These are phyloP conservation scores for Periphyllus acericola DNA, from an alignment of 2,888 invertebrate species.

Conservation along the genomic window DNA sequence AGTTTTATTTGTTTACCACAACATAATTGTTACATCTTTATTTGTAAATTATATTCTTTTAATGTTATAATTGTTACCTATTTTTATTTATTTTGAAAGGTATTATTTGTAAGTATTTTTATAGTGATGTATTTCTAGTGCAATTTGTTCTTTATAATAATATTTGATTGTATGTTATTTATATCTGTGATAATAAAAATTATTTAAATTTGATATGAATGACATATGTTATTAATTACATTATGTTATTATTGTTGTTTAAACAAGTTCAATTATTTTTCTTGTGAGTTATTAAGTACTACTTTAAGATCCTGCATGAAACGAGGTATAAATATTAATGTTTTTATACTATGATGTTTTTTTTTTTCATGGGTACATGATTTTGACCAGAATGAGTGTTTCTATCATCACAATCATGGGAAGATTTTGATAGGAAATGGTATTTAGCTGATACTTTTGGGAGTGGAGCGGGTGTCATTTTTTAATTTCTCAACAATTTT, in stretches of 20 bases:
- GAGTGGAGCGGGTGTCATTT: no score
- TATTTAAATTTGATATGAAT: constrained; percentile 26
- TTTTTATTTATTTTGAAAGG: constrained; percentile 26
- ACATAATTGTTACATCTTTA: constrained; percentile 1
- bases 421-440: no score
- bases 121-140: constrained; percentile 26
- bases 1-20: constrained; percentile 14
- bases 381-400: no score
- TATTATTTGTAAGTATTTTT: constrained; percentile 46
- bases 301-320: no score
- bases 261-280: no score
- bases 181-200: constrained; percentile 55
- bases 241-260: not conserved
- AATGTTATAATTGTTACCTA: constrained; percentile 35
- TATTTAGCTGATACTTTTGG: no score
- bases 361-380: no score
- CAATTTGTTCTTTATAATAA: constrained; percentile 44
- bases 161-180: constrained; percentile 29
- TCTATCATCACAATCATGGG: no score
- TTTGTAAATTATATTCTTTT: constrained; percentile 15
- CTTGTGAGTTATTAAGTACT: no score
- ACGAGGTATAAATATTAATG: no score
- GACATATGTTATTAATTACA: not conserved
- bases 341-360: no score
- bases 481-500: no score